Conservation (phyloP, 2,113 vertebrate genomes). For the Hippocampus barbouri region DNA sequence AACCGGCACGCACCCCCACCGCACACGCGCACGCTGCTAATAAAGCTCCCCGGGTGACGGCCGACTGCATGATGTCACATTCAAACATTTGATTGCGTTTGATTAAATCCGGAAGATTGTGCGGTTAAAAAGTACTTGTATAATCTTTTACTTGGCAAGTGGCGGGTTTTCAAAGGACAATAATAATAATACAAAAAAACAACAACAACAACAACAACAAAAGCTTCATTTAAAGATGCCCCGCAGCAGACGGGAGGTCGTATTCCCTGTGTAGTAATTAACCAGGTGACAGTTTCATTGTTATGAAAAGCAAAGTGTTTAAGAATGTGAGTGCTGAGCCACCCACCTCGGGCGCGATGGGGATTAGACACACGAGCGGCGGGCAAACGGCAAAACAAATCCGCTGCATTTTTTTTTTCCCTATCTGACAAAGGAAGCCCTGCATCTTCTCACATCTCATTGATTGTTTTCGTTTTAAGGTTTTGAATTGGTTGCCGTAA, state of each 20-base stretch:
- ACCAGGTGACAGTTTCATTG: constrained; percentile 31
- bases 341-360: constrained; percentile 37
- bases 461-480: constrained; percentile 36
- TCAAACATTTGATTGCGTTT: constrained; percentile 4
- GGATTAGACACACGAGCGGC: constrained; percentile 43
- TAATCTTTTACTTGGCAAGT: constrained; percentile 1
- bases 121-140: constrained; percentile 1
- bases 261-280: not conserved
- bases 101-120: constrained; percentile 1
- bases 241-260: not conserved
- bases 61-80: constrained; percentile 28
- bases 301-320: constrained; percentile 3
- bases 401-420: constrained; percentile 5
- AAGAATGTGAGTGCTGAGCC: constrained; percentile 47
- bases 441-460: constrained; percentile 31
- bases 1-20: not conserved
- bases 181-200: not conserved
- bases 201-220: not conserved
- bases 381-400: constrained; percentile 37
- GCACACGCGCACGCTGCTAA: not conserved
- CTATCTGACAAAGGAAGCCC: constrained; percentile 27
- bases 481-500: constrained; percentile 31
- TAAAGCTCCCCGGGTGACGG: not conserved
- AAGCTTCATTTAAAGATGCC: constrained; percentile 9
- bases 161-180: constrained; percentile 9